Base-by-base conservation (phyloP, 2,113 vertebrate species). In the Ailurus styani region DNA sequence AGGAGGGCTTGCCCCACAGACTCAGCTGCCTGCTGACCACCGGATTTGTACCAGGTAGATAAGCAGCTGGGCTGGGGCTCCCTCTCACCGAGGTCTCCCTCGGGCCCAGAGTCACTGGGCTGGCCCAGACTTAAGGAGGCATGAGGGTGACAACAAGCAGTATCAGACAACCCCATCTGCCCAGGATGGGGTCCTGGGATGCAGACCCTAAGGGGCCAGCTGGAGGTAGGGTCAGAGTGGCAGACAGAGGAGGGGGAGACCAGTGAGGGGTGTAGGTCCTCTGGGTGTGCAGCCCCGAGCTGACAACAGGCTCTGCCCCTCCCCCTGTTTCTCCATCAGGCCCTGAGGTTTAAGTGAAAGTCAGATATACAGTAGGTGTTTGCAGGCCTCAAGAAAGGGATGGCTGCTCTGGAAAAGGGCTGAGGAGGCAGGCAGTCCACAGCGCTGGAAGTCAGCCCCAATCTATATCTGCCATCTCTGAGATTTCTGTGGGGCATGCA, bases 101-200 rank as follows among this genome's bases (percentile, higher is more conserved):
- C 0, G 0, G n/a, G 29, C 45, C 47, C 5, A 5, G 31, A 29
- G 15, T 37, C 37, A 12, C 57, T 17, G 18, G 52, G 29, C 87
- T 68, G 47, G 21, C 47, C 31, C 8, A 40, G 23, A 54, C 29
- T 7, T 37, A 0, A 8, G 27, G 77, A 72, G 23, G 40, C 5
- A 6, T 14, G 42, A 12, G 4, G 9, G 64, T 89, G 64, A 55
- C 57, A 27, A 20, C 62, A 40, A 15, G 34, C 31, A 5, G 3
- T 13, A 12, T 31, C 52, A 27, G 3, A 3, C 21, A 50, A 15
- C 47, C 37, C 81, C 68, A 52, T 0, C 0, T n/a, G n/a, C 50
- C 4, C 17, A 1, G 55, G 7, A 14, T 6, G 8, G 64, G 9
- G 21, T 17, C 23, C 45, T 21, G 14, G 7, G n/a, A 5, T 40